Evolutionary conservation across 2,888 invertebrate species (phyloP), one percentile per base, ranked within the genome.

Genomic region (Tachystola acroxantha): DNA sequence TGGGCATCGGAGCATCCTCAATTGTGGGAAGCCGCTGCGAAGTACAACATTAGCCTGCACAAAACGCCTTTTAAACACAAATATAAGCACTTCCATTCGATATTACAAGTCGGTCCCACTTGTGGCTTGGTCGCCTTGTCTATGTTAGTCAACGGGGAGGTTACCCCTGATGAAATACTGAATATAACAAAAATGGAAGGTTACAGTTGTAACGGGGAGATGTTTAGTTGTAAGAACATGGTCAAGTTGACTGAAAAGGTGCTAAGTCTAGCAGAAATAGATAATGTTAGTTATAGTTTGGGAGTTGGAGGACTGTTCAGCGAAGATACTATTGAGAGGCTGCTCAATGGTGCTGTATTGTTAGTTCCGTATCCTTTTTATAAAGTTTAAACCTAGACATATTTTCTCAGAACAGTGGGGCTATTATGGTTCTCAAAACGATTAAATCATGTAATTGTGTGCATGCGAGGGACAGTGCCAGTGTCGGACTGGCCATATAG

Each of bases 61-160:
- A 54, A 62, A 33, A 56, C 81, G 31, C 92, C 92, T 1, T 79
- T 76, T 48, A 64, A 59, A 34, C 89, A 80, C 40, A 74, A 72
- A 38, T 88, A 87, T 41, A 82, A 64, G 40, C 62, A 68, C 39
- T 74, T 75, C 41, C 61, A 75, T 16, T 68, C 82, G 3, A 71
- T 80, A 37, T 44, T 67, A 28, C 90, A 91, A 73, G 68, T 87
- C 14, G 91, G 93, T 0, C 93, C 93, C 2, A 96, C 96, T 53
- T 97, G 97, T 81, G 97, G 97, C 6, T 71, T 96, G 39, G 94
- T 94, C n/a, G 96, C 96, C 1, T 71, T 96, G 19, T 92, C 93
- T 25, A 96, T 96, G 94, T 87, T 93, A 32, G 80, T 92, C 0
- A 88, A 90, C 43, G 89, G 88, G 32, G 78, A 80, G 37, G 84